Base-by-base conservation (phyloP, 2,797 vertebrate species). In the Sphenodon punctatus region DNA sequence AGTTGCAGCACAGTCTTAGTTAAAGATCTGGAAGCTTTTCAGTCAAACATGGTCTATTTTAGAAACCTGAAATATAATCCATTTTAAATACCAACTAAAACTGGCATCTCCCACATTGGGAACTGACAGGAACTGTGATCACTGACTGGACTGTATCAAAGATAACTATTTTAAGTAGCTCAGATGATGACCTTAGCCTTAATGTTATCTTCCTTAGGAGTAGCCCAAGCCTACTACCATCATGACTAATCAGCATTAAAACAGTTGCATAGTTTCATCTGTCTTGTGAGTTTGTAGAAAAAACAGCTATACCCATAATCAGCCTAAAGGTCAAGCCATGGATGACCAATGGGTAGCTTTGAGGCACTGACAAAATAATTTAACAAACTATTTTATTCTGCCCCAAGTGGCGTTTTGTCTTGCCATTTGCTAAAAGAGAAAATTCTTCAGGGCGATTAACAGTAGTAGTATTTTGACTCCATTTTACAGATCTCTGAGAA, bases 251-350 rank as follows among this genome's bases (percentile, higher is more conserved):
- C 85, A 85, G 73, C 48, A 74, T 63, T 86, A 82, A 71, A 84
- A 87, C 69, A 4, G 6, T 43, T 80, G 10, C 17, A 56, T 68
- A 12, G 59, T 80, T 90, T 88, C 86, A 90, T 85, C 75, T 72
- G 17, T 75, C 25, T 71, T 89, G 38, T 85, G 63, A 0, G 20
- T 86, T 88, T 39, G 67, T 85, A 67, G 79, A 82, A 68, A 78
- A 86, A 84, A 88, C 85, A 89, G 80, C 80, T 71, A 42, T 78
- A 81, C 34, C 65, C 59, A 38, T 67, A 75, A 87, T 89, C 82
- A 83, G 81, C 83, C 88, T 85, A 90, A 89, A 91, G 83, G 67
- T 89, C 82, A 91, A 75, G 46, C n/a, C 55, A 69, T 81, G 56
- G 72, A 86, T 84, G 46, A 53, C 32, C 39, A 69, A 36, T n/a